Evolutionary conservation across 2,797 vertebrate species (phyloP).

Genomic region (Sebastes nivosus): DNA sequence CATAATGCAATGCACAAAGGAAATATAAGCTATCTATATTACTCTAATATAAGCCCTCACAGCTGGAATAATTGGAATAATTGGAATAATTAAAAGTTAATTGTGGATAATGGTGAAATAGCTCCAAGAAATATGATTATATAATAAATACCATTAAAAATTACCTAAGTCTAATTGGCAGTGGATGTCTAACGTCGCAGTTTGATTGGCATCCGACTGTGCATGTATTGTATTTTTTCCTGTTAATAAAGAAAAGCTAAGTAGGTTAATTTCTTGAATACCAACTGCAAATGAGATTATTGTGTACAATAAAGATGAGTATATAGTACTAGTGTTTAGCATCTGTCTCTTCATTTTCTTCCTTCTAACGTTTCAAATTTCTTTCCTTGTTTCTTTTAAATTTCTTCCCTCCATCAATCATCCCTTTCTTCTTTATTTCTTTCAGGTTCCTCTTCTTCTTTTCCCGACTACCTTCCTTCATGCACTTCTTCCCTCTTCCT

Average conservation of each 20-base stretch:
- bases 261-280: not conserved
- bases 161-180: not conserved
- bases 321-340: not conserved
- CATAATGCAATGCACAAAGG: no score
- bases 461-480: conserved; percentile 1
- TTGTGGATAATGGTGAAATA: not conserved
- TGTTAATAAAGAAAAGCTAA: not conserved
- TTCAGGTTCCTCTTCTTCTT: conserved; percentile 1
- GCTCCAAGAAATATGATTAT: not conserved
- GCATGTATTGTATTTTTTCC: not conserved
- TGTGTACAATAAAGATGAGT: not conserved
- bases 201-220: not conserved
- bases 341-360: not conserved
- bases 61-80: no score
- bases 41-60: no score
- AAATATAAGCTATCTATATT: no score
- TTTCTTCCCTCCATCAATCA: conserved; percentile 7
- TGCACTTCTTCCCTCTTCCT: not conserved
- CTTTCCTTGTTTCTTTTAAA: not conserved
- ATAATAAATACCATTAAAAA: no score
- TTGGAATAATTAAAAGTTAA: not conserved
- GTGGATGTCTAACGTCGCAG: not conserved
- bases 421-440: not conserved
- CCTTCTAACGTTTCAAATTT: not conserved
- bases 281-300: not conserved